Base-by-base conservation (phyloP, 1,140 invertebrate genomes). In the Drosophila seguyi region DNA sequence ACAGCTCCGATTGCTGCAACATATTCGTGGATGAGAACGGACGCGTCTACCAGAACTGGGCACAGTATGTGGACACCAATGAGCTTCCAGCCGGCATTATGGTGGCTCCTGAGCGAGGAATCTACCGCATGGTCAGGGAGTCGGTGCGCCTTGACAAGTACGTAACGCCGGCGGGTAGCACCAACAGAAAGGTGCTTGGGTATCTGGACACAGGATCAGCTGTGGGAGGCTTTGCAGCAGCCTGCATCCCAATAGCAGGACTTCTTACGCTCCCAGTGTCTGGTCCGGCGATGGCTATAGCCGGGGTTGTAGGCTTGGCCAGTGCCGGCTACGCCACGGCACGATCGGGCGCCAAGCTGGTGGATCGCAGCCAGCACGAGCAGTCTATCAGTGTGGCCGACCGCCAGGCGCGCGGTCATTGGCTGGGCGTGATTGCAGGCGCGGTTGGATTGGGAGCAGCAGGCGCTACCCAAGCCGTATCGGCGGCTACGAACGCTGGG, bases 1-100 rank as follows among this genome's bases (percentile, higher is more conserved):
- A 79, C 34, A 92, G 90, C 36, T 44, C 42, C 29, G 41, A 86
- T 39, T 92, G 87, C 36, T 92, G 91, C 50, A 86, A 91, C 76
- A 57, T 91, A n/a, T 92, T 92, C 62, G 72, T 92, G 7, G 91
- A 92, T 52, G 91, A 92, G 31, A 62, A 52, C 11, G 88, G 84
- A 16, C 84, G 91, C 2, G 85, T 92, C 1, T 92, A 92, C 77
- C 79, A 88, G 41, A 92, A 91, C 50, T 92, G 91, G 91, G 48
- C 55, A 0, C 67, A 81, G 6, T 92, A 79, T 76, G 68, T 92
- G 47, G 27, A 42, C 22, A 66, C 65, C 1, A 92, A 92, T 67
- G 60, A 83, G 42, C 60, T 92, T 27, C 91, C 91, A 2, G 52
- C 57, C 11, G 91, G 91, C 1, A 45, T 77, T 4, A 81, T 92